A percentile compares a stretch with the other conserved stretches of the same genome.
Conservation (phyloP, 2,797 vertebrate species). For the Danio jaintianensis region DNA sequence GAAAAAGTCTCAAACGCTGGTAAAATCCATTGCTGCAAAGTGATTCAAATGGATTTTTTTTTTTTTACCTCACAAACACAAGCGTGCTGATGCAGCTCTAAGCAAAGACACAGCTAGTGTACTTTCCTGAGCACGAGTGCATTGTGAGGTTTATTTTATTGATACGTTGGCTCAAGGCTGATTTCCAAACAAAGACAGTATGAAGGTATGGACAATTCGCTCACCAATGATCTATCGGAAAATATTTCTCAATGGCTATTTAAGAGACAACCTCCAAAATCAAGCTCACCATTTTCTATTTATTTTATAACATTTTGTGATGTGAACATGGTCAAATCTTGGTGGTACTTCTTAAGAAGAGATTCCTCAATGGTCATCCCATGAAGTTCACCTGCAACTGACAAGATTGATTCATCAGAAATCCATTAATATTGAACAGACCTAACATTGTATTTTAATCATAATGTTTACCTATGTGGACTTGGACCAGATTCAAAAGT, state of each 20-base stretch:
- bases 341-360: too few relatives aligned
- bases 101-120: slow-evolving; percentile 10
- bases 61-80: slow-evolving; percentile 20
- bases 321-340: too few relatives aligned
- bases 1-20: slow-evolving; percentile 30
- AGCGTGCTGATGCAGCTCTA: neutral
- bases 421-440: neutral
- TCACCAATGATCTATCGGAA: neutral
- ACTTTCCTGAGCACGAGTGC: neutral
- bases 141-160: slow-evolving; percentile 31
- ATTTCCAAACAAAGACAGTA: slow-evolving; percentile 5
- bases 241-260: too few relatives aligned
- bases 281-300: too few relatives aligned
- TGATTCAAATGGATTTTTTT: slow-evolving; percentile 39
- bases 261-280: too few relatives aligned
- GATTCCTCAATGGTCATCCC: neutral
- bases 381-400: neutral
- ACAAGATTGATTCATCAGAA: neutral
- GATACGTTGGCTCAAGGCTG: neutral
- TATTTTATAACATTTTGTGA: too few relatives aligned
- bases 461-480: neutral
- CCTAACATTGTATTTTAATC: neutral
- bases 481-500: neutral
- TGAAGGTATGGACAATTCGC: neutral
- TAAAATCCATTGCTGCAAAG: slow-evolving; percentile 35